Evolutionary conservation across 2,113 vertebrate species (phyloP), one percentile per base, ranked within the genome.

Genomic region (Notothenia coriiceps): DNA sequence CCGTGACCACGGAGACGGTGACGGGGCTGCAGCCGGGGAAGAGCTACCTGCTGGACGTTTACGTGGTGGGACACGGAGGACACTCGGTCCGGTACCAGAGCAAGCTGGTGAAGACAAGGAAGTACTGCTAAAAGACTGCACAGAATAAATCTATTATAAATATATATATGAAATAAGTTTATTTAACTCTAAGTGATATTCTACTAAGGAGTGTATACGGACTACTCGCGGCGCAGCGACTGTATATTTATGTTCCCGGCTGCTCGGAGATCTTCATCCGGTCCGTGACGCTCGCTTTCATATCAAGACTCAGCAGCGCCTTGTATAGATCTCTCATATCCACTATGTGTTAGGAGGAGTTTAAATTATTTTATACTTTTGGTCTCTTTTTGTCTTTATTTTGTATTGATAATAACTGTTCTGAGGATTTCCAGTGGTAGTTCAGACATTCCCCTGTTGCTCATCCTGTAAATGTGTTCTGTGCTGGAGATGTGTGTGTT

Each of bases 361-460:
- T 96, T 99, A 99, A 99, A 97, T 99, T 99, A 98, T 99, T 99
- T 98, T 96, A 96, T 96, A 96, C 96, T 96, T 96, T 96, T 94
- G 92, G 92, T 94, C 93, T 93, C 90, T 94, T 93, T 93, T 90
- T 95, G 95, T 92, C 90, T 79, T 89, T 93, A 84, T 96, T 96
- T 96, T 93, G 94, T 91, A 94, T 94, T 93, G 90, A 94, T 96
- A 94, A 96, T 94, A 96, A 95, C 96, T 94, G 95, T 88, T 96
- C 55, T 95, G 64, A 88, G 85, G 82, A 92, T 96, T 96, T 96
- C 95, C 96, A 95, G 82, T 93, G 91, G 83, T 93, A 92, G 93
- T 91, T 92, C 89, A 95, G 93, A 96, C 94, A 92, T 95, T 96
- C 95, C 94, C 94, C 91, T 93, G 94, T 76, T 96, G 88, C 93